Evolutionary conservation across 2,797 vertebrate species (phyloP).

Genomic region (Astyanax mexicanus): DNA sequence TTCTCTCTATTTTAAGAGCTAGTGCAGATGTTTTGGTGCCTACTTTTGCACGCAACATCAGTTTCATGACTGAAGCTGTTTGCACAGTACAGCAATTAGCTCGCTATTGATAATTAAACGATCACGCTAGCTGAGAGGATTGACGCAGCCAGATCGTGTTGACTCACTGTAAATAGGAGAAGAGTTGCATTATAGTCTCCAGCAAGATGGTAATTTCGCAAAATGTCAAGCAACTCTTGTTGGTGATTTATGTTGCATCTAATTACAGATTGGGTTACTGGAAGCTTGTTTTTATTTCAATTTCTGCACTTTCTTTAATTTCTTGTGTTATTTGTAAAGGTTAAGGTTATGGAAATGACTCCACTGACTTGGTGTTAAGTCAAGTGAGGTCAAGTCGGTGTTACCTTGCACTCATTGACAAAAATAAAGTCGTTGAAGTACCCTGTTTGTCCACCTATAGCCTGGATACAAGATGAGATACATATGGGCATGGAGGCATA

Average conservation of each 20-base stretch:
- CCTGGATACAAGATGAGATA: no score
- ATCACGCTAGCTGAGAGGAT: conserved; percentile 22
- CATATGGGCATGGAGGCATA: no score
- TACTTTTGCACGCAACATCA: background rate
- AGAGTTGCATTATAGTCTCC: conserved; percentile 15
- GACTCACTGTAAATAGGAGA: conserved; percentile 34
- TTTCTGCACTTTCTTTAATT: no score
- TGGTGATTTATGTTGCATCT: conserved; percentile 34
- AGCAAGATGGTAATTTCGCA: conserved; percentile 35
- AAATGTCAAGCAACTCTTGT: conserved; percentile 51
- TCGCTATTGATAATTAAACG: conserved; percentile 40
- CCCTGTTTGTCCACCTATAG: no score
- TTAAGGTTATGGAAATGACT: background rate
- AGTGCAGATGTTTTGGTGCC: conserved; percentile 22
- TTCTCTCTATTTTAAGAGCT: background rate
- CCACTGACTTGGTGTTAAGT: no score
- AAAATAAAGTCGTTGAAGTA: no score
- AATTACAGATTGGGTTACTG: conserved; percentile 43
- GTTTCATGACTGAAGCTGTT: conserved; percentile 29
- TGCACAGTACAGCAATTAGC: conserved; percentile 32
- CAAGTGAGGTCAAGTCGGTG: no score
- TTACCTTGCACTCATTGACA: no score
- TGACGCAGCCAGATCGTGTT: conserved; percentile 31
- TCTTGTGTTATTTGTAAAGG: background rate
- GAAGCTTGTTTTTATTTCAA: background rate